Evolutionary conservation across 2,888 invertebrate species (phyloP).

Genomic region (Agrilus mali): DNA sequence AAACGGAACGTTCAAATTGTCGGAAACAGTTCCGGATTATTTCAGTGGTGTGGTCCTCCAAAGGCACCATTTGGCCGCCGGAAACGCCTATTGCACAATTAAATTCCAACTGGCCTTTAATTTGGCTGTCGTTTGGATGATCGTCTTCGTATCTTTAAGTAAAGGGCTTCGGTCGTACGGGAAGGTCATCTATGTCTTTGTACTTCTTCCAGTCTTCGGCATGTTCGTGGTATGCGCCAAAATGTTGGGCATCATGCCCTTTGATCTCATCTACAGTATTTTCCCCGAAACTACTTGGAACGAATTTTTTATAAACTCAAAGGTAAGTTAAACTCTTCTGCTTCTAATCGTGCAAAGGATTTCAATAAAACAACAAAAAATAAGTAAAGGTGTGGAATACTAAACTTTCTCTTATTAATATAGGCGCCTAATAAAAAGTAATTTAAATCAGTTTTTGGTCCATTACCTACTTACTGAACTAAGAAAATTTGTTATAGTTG

Average conservation of each 20-base stretch:
- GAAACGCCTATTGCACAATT: conserved; percentile 44
- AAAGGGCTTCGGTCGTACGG: conserved; percentile 78
- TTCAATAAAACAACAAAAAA: too few species aligned
- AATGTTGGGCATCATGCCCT: conserved; percentile 58
- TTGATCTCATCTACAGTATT: conserved; percentile 51
- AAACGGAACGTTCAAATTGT: conserved; percentile 41
- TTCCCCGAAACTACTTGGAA: conserved; percentile 72
- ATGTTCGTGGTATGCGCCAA: conserved; percentile 62
- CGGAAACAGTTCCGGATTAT: conserved; percentile 73
- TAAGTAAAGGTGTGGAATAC: too few species aligned
- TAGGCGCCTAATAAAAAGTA: too few species aligned
- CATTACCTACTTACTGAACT: too few species aligned
- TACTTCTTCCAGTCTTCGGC: conserved; percentile 64
- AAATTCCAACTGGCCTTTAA: conserved; percentile 86
- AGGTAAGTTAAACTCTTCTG: conserved; percentile 52
- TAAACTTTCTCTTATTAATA: too few species aligned
- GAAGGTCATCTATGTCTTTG: conserved; percentile 70
- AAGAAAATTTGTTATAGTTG: too few species aligned
- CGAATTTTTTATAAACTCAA: conserved; percentile 73
- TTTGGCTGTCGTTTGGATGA: conserved; percentile 81
- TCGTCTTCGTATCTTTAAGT: conserved; percentile 75
- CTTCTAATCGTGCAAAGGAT: too few species aligned
- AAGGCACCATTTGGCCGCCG: conserved; percentile 34
- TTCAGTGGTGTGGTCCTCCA: conserved; percentile 77
- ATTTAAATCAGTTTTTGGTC: too few species aligned